Evolutionary conservation across 2,888 invertebrate genomes (phyloP).

Genomic region (Nemoura dubitans): DNA sequence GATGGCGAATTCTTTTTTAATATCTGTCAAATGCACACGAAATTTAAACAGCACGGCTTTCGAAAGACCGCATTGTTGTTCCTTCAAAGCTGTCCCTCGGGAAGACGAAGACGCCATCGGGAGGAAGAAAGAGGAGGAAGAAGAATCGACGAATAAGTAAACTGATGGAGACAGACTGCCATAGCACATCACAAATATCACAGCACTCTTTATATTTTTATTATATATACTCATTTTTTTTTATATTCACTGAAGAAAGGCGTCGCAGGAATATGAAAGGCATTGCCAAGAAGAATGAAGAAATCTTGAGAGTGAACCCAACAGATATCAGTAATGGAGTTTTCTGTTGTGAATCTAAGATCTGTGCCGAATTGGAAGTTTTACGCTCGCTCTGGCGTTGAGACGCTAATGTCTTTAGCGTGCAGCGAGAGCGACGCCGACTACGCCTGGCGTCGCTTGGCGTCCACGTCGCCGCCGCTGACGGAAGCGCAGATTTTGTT

Average conservation of each 20-base stretch:
- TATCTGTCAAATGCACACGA: constrained; percentile 52
- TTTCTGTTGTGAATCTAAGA: constrained; percentile 37
- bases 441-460: not conserved
- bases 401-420: constrained; percentile 18
- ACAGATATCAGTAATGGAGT: constrained; percentile 46
- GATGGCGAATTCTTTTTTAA: constrained; percentile 51
- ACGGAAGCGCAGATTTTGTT: not conserved
- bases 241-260: constrained; percentile 29
- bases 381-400: constrained; percentile 24
- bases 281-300: constrained; percentile 40
- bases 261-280: constrained; percentile 34
- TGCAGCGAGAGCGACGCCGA: not conserved
- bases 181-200: constrained; percentile 42
- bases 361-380: constrained; percentile 19
- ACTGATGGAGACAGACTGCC: constrained; percentile 40
- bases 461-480: not conserved
- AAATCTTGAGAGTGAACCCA: constrained; percentile 42
- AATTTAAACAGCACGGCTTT: constrained; percentile 51
- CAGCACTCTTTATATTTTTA: constrained; percentile 40
- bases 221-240: constrained; percentile 42
- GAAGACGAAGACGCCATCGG: constrained; percentile 39
- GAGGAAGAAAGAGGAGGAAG: constrained; percentile 32
- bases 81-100: constrained; percentile 50
- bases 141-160: constrained; percentile 24
- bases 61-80: constrained; percentile 47